These are phyloP conservation scores for Zaprionus lineosus DNA, from an alignment of 2,888 invertebrate genomes.

Conservation along the genomic window DNA sequence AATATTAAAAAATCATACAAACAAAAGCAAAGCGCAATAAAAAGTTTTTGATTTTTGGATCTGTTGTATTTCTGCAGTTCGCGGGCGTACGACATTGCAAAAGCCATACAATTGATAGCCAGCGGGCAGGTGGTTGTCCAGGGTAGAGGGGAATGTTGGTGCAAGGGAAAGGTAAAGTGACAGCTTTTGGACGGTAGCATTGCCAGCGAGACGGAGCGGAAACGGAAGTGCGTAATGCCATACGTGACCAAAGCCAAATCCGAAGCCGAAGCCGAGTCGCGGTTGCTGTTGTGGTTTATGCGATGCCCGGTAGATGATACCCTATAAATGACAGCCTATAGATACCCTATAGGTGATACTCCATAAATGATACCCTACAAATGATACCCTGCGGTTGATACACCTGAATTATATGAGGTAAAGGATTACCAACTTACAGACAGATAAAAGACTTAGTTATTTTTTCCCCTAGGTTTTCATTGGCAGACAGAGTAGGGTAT, in stretches of 20 bases:
- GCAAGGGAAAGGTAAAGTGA: background rate
- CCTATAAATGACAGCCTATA: too few species aligned
- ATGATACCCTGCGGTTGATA: too few species aligned
- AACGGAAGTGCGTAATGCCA: conserved; percentile 72
- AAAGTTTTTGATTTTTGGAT: conserved; percentile 62
- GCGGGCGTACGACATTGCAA: conserved; percentile 45
- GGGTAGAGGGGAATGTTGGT: background rate
- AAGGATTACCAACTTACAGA: too few species aligned
- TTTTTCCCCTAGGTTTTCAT: too few species aligned
- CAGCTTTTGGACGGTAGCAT: background rate
- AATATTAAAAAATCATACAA: background rate
- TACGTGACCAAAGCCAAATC: conserved; percentile 45
- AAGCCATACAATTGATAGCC: conserved; percentile 9
- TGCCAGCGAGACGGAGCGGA: conserved; percentile 45
- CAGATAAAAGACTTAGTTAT: too few species aligned
- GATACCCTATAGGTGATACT: too few species aligned
- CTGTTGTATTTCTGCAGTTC: conserved; percentile 42
- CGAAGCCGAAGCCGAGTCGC: conserved; percentile 10
- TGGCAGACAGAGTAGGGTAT: too few species aligned
- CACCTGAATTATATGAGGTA: too few species aligned
- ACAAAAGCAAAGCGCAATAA: conserved; percentile 56
- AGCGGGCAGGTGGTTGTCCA: background rate
- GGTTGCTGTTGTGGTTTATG: conserved; percentile 6
- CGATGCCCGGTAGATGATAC: too few species aligned
- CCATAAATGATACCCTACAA: too few species aligned